phyloP scores from a whole-genome alignment of 2,113 vertebrate species.

The Oostethus manadensis region DNA sequence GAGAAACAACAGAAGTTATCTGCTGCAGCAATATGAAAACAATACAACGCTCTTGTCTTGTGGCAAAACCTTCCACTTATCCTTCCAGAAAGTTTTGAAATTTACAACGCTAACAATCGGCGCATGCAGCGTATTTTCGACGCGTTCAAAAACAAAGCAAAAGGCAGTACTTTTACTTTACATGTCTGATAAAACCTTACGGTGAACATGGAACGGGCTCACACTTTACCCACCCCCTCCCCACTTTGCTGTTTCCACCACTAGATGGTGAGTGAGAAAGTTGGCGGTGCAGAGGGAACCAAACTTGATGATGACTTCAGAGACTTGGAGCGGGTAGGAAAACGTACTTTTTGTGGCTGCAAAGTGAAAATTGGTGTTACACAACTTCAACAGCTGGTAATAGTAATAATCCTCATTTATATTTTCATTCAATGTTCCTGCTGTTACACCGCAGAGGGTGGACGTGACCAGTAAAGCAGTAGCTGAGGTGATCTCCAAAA shows the following conservation, averaged over 20 bases:
- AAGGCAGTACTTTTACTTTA: not conserved
- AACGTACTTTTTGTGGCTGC: not conserved
- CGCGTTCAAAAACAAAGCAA: not conserved
- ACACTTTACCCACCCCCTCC: not conserved
- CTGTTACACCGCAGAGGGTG: constrained; percentile 81
- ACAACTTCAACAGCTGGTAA: not conserved
- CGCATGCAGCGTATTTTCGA: not conserved
- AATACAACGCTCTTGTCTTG: not conserved
- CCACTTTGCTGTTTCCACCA: constrained; percentile 6
- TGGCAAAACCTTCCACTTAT: not conserved
- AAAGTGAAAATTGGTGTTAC: not conserved
- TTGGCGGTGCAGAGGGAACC: constrained; percentile 93
- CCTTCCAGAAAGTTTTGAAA: not conserved
- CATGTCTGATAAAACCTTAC: constrained; percentile 17
- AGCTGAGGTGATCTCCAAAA: constrained; percentile 89
- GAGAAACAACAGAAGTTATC: no score
- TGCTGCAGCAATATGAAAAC: no score
- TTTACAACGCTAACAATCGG: not conserved
- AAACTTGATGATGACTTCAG: constrained; percentile 96
- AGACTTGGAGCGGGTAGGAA: constrained; percentile 89
- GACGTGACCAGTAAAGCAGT: constrained; percentile 96
- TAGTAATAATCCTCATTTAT: not conserved
- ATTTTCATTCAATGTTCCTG: constrained; percentile 1
- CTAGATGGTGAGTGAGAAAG: constrained; percentile 96
- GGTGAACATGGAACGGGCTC: constrained; percentile 19